A percentile compares a stretch with the other conserved stretches of the same genome.
Evolutionary conservation across 2,888 invertebrate species (phyloP).

Genomic region (Phalera bucephala): DNA sequence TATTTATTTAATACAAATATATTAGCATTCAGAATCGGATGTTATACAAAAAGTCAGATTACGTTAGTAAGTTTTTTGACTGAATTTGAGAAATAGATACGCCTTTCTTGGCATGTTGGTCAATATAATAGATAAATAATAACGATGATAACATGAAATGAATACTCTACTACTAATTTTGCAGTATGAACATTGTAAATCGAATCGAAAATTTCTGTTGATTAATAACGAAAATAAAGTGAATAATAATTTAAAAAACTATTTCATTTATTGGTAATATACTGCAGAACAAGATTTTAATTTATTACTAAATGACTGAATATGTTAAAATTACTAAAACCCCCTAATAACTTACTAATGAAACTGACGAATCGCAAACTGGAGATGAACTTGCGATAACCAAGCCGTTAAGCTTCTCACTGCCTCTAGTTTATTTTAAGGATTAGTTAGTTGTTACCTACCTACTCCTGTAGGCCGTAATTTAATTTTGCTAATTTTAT

Average conservation of each 20-base stretch:
- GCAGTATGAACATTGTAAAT: background rate
- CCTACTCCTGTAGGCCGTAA: too few relatives aligned
- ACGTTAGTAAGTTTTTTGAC: constrained; percentile 9
- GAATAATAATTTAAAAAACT: background rate
- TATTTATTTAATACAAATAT: constrained; percentile 53
- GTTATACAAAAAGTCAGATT: constrained; percentile 15
- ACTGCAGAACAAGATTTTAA: too few relatives aligned
- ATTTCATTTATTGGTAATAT: background rate
- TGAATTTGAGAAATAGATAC: background rate
- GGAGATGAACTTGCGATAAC: constrained; percentile 26
- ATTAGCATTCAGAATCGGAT: constrained; percentile 11
- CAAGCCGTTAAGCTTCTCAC: constrained; percentile 33
- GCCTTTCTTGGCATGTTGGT: too few relatives aligned
- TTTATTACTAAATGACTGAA: background rate
- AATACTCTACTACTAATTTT: too few relatives aligned
- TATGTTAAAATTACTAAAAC: background rate
- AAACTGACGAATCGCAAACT: constrained; percentile 24
- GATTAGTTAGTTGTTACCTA: too few relatives aligned
- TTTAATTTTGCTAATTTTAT: too few relatives aligned
- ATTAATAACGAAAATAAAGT: constrained; percentile 7
- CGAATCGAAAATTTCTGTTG: constrained; percentile 1
- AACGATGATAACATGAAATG: too few relatives aligned
- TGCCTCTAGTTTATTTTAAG: constrained; percentile 28
- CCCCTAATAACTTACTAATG: constrained; percentile 10
- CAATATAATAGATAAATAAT: too few relatives aligned